phyloP scores from a whole-genome alignment of 2,113 vertebrate genomes.

The Caretta caretta region DNA sequence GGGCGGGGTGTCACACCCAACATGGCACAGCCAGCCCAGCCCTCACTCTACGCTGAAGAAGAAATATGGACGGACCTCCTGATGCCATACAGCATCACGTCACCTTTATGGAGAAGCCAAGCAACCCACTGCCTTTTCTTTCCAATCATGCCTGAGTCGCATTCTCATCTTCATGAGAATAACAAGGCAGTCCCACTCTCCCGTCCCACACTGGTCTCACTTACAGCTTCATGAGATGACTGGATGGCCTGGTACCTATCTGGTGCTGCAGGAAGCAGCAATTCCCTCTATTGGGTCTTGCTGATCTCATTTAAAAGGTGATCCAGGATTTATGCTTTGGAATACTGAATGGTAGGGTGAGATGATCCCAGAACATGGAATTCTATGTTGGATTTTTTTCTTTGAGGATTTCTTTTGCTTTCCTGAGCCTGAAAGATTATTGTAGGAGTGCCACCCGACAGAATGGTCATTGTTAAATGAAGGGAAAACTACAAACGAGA shows the following conservation, averaged over 20 bases:
- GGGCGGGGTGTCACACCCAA: neutral
- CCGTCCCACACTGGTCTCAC: neutral
- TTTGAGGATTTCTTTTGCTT: neutral
- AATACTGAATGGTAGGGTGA: neutral
- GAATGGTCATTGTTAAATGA: neutral
- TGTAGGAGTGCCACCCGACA: neutral
- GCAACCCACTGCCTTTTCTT: neutral
- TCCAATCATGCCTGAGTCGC: neutral
- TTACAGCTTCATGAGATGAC: neutral
- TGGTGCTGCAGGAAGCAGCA: neutral
- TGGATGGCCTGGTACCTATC: neutral
- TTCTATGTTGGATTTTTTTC: neutral
- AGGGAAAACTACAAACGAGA: conserved; percentile 35
- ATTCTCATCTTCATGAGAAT: neutral
- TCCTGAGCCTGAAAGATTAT: neutral
- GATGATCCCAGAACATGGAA: neutral
- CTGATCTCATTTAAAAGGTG: neutral
- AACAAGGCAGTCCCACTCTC: neutral
- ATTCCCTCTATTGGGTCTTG: neutral
- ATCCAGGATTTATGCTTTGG: neutral
- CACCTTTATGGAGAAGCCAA: neutral
- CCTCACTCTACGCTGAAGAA: neutral
- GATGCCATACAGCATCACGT: neutral
- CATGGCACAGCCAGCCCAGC: neutral
- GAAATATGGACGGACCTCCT: neutral